Evolutionary conservation across 2,797 vertebrate genomes (phyloP), one percentile per base, ranked within the genome.

Genomic region (Poeciliopsis presidionis): DNA sequence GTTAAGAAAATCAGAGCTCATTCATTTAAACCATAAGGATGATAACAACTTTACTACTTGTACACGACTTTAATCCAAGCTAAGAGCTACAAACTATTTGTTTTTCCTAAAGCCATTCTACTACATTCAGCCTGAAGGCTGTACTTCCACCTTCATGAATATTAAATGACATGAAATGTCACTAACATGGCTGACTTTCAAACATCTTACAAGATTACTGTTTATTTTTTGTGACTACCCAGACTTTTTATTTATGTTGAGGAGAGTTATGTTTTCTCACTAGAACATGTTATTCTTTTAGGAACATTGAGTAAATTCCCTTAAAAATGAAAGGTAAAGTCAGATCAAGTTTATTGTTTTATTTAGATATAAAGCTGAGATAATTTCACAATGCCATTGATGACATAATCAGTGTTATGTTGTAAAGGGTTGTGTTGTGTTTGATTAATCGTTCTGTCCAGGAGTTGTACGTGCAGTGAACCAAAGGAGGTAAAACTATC

Each of bases 91-190:
- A 72, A 22, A 18, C 43, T 18, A 63, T n/a, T 67, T 18, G 1
- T 79, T 63, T 81, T 61, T 8, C 41, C 4, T 47, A 30, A n/a
- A 73, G 7, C 39, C 71, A 61, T 61, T 4, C 22, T 39, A 61
- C 75, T 36, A 53, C 16, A 47, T 70, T 78, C 43, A 57, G 69
- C 45, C 45, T 33, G 39, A 7, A 76, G 65, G 36, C 81, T 33
- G 74, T 33, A 65, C n/a, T 72, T 43, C 4, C 1, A 13, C 61
- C 49, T 76, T 91, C 87, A 92, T 94, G 65, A 90, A 93, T 93
- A 91, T 91, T 90, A 90, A 88, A 93, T 93, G 84, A 75, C 78
- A 80, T 78, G 82, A 85, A 87, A 93, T 93, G 89, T 80, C 82
- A 85, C 84, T 82, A 87, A 90, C 82, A 89, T 65, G 71, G 79